Evolutionary conservation across 2,797 vertebrate species (phyloP), one percentile per base, ranked within the genome.

Genomic region (Pitangus sulphuratus): DNA sequence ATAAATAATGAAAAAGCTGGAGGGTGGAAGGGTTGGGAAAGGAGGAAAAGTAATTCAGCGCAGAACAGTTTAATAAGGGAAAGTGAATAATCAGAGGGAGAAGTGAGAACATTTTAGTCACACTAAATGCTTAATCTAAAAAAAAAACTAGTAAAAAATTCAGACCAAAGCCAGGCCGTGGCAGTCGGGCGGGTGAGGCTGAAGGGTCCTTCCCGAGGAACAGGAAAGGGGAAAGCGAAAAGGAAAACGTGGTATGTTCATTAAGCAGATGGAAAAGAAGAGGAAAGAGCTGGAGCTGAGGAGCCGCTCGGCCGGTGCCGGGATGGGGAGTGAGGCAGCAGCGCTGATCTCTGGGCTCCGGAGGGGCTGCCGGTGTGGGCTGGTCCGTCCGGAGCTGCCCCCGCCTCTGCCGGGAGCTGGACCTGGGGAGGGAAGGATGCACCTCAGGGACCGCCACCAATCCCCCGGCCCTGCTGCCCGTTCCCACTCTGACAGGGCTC

Each of bases 51-150:
- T 15, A 74, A 94, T 84, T 89, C 69, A 71, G 6, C 33, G 24
- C 17, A 21, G 72, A 93, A 62, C 51, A 76, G 44, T 82, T 96
- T 94, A 89, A 87, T 91, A 89, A 88, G 48, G 84, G 33, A 47
- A 93, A 68, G 50, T 35, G 87, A 89, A 77, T 76, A 58, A 87
- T 71, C 33, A 74, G 79, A 77, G 48, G 48, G 62, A 66, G 45
- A 88, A 74, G 50, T 11, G 47, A 91, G 83, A 70, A 47, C 3
- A 39, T 69, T 77, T 82, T 61, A 83, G 78, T 77, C 87, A 78
- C 31, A 19, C 40, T 76, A 75, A 95, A 75, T 4, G 24, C 51
- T 68, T 84, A 39, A 53, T 45, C 26, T 71, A 9, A 66, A 44
- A 65, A 28, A 37, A 16, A 68, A 25, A 24, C 14, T 17, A 18